These are phyloP conservation scores for Sigmodon hispidus DNA, from an alignment of 2,113 vertebrate genomes.

Conservation along the genomic window DNA sequence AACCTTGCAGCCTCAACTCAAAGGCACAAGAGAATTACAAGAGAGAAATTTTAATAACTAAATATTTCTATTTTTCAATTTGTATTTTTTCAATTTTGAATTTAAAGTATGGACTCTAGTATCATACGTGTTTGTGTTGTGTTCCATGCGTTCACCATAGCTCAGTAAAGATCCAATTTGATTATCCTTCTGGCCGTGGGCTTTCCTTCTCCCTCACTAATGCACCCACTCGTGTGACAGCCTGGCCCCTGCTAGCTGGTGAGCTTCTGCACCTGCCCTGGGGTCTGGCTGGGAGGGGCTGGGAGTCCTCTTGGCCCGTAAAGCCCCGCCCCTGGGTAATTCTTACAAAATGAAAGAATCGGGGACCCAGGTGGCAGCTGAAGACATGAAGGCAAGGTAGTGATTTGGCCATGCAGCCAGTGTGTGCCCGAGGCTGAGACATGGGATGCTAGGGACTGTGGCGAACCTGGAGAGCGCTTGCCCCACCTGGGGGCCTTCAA, in stretches of 20 bases:
- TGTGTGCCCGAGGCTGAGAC: slow-evolving; percentile 11
- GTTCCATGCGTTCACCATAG: slow-evolving; percentile 73
- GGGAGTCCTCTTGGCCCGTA: background rate
- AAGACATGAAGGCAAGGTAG: background rate
- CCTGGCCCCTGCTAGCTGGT: slow-evolving; percentile 65
- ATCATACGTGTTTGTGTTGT: slow-evolving; percentile 72
- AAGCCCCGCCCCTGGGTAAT: background rate
- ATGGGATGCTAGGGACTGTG: slow-evolving; percentile 70
- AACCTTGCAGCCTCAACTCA: background rate
- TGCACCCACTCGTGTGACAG: slow-evolving; percentile 67
- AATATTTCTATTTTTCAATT: slow-evolving; percentile 82
- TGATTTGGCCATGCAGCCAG: background rate
- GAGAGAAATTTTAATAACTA: slow-evolving; percentile 72
- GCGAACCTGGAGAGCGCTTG: slow-evolving; percentile 72
- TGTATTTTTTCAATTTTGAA: slow-evolving; percentile 82
- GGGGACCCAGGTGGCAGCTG: background rate
- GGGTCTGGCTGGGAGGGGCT: background rate
- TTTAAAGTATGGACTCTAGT: slow-evolving; percentile 64
- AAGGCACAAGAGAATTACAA: slow-evolving; percentile 58
- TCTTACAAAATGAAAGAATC: background rate
- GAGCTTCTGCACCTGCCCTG: slow-evolving; percentile 35
- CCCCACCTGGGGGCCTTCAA: slow-evolving; percentile 60
- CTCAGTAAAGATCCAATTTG: slow-evolving; percentile 80
- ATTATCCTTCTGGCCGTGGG: slow-evolving; percentile 71
- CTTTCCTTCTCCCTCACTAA: slow-evolving; percentile 71